Evolutionary conservation across 2,888 invertebrate species (phyloP), one percentile per base, ranked within the genome.

Genomic region (Luperina nickerlii): DNA sequence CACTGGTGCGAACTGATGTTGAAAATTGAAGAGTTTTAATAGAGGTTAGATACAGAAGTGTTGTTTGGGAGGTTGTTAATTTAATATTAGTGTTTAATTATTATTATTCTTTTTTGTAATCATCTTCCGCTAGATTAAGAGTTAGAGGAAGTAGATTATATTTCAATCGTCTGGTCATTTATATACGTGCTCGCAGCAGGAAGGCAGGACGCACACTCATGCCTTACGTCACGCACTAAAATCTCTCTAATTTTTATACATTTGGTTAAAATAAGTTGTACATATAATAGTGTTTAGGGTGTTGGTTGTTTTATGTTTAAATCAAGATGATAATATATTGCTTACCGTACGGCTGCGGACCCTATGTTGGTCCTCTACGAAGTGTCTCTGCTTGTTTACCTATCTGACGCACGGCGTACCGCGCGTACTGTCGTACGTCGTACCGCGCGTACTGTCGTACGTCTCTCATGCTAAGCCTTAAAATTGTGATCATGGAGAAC

Each of bases 1-100:
- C 94, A 95, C 93, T 96, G 96, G 96, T 96, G 96, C 96, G 96
- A 95, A 95, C 94, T 95, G 95, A 96, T 96, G 96, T 96, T 96
- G 95, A 96, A 95, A 91, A 94, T 96, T 96, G 96, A 96, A 95
- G 95, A 96, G 95, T 94, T 96, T 96, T 96, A 95, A 96, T 95
- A 95, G 95, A 92, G 96, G 95, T 96, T 96, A 95, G 94, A 89
- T 89, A 90, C 90, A 90, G 93, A 92, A 90, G 88, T 90, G 94
- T 95, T 96, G 94, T 95, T 96, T 94, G 94, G 92, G 91, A 92
- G 95, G 95, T 96, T 96, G 96, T 96, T 96, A 93, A 94, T 94
- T 91, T 95, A 93, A 94, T 94, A 90, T 92, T 89, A 88, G 86
- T 80, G 73, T 83, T 92, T 93, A 92, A 92, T 93, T 90, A 92